A percentile compares a stretch with the other conserved stretches of the same genome.
These are phyloP conservation scores for Verasper variegatus DNA, from an alignment of 2,113 vertebrate species.

Conservation along the genomic window DNA sequence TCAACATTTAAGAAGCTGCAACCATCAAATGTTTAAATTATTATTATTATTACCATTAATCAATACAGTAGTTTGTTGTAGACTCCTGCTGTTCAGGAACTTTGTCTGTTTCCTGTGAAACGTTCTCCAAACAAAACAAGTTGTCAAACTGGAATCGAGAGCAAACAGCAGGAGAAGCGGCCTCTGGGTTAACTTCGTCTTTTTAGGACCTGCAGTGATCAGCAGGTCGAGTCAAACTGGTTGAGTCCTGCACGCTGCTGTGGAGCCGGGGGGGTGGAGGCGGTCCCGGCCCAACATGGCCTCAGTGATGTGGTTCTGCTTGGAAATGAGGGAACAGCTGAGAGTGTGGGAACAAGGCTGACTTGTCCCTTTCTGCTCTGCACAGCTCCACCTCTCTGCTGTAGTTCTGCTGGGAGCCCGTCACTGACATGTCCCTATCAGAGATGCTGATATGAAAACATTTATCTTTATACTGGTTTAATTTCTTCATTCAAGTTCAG, in stretches of 20 bases:
- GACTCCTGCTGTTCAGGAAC: too few species aligned
- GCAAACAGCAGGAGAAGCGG: background rate
- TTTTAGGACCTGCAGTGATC: background rate
- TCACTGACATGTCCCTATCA: too few species aligned
- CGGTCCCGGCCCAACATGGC: slow-evolving; percentile 18
- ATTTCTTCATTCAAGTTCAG: too few species aligned
- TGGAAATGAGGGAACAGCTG: slow-evolving; percentile 10
- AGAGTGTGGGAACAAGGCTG: slow-evolving; percentile 59
- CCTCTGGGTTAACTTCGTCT: background rate
- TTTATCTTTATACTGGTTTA: too few species aligned
- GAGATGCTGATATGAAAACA: too few species aligned
- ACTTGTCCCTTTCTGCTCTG: slow-evolving; percentile 38
- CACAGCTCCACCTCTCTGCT: slow-evolving; percentile 1
- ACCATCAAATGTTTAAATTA: too few species aligned
- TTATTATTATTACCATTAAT: too few species aligned
- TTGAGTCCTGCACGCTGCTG: background rate
- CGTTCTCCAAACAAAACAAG: too few species aligned
- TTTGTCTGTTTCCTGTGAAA: too few species aligned
- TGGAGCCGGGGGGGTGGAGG: slow-evolving; percentile 6
- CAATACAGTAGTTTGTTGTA: too few species aligned
- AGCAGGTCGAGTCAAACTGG: slow-evolving; percentile 32
- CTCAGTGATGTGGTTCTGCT: slow-evolving; percentile 53
- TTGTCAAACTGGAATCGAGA: background rate
- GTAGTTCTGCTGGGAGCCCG: background rate
- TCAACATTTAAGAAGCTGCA: too few species aligned